Base-by-base conservation (phyloP, 2,888 invertebrate species). In the Brachynemurus nebulosus region DNA sequence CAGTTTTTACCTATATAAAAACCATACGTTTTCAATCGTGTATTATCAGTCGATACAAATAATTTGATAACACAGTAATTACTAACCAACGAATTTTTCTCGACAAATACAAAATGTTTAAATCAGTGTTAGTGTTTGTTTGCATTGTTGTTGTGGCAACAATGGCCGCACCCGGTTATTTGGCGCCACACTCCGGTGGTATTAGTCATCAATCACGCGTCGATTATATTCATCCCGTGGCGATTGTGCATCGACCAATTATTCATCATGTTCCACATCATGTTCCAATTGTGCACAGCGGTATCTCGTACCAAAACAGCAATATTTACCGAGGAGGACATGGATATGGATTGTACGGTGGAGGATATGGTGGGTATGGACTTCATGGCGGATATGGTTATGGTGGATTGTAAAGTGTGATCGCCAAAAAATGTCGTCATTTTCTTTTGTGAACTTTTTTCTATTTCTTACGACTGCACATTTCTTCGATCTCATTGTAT, bases 311-410 rank as follows among this genome's bases (percentile, higher is more conserved):
- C 14, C 30, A 30, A 30, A 30, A 30, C 6, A 30, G 8, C 4
- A 30, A 30, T 30, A 12, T 54, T 51, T 42, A 16, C 16, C 2
- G 57, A 48, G 18, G 47, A 38, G 23, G 46, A 23, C 21, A 46
- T 33, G 30, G 21, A 23, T 27, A 25, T 12, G 21, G 12, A 5
- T 12, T 46, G 46, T 7, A 33, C 5, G 18, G 39, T 36, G 11
- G 18, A 17, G 44, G 39, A 41, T 46, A 42, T 38, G 38, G 38
- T 40, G 30, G 30, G 2, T 30, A 30, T 6, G 30, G 30, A 30
- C 30, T 30, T 30, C n/a, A 14, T 12, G 30, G 30, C 5, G 30
- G 30, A 12, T 30, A 30, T 11, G 30, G 30, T 4, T 30, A 30
- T 30, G 30, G 30, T n/a, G 30, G 30, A 30, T 12, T 30, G n/a